Evolutionary conservation across 37 sponge, comb jelly and placozoan genomes (phyloP).

Genomic region (Chondrilla cf. caribensis): DNA sequence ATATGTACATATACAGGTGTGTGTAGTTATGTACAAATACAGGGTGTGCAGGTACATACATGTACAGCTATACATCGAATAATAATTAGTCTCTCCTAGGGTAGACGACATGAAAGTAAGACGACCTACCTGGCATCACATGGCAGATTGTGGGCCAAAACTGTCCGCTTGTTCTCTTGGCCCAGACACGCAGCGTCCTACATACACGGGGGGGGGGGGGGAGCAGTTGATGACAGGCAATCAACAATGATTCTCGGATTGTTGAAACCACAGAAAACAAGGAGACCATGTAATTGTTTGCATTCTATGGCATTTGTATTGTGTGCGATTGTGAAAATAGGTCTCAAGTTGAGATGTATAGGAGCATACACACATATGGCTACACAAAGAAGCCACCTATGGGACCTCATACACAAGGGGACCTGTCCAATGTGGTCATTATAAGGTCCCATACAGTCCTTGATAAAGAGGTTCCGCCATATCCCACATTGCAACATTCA

Average conservation of each 20-base stretch:
- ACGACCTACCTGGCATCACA: constrained; percentile 52
- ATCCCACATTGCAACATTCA: background rate
- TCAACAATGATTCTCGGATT: too few species aligned
- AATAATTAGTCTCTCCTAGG: too few species aligned
- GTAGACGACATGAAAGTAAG: background rate
- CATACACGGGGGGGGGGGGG: too few species aligned
- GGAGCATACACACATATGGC: too few species aligned
- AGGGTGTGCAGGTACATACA: background rate
- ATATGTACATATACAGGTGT: too few species aligned
- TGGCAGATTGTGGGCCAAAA: constrained; percentile 99
- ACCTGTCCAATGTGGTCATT: background rate
- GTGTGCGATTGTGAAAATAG: too few species aligned
- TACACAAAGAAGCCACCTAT: background rate
- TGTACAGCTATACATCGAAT: background rate
- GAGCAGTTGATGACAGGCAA: too few species aligned
- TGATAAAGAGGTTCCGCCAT: background rate
- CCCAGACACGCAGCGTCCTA: constrained; percentile 93
- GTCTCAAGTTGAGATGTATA: too few species aligned
- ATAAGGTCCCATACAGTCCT: background rate
- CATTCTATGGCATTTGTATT: too few species aligned
- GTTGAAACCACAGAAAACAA: too few species aligned
- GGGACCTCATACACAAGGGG: background rate
- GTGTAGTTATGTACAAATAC: too few species aligned
- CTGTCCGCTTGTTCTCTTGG: constrained; percentile 83
- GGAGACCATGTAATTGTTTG: too few species aligned